Conservation (phyloP, 2,797 vertebrate genomes). For the Zalophus californianus region DNA sequence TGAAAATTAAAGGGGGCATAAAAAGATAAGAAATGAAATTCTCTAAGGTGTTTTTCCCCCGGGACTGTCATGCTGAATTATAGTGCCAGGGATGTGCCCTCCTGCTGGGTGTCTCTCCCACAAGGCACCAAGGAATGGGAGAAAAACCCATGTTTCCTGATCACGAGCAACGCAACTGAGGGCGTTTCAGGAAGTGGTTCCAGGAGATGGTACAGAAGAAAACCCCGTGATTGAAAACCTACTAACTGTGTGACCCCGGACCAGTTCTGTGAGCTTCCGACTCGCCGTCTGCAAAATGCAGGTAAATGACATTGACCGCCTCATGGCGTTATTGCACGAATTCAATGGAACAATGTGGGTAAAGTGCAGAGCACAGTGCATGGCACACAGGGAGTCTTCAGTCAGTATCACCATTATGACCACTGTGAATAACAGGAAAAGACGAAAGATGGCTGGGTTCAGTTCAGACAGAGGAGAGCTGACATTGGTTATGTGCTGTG, state of each 20-base stretch:
- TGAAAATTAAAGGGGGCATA: conserved; percentile 79
- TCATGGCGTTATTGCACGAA: background rate
- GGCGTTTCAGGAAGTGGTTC: background rate
- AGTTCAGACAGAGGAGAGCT: background rate
- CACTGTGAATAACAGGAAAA: background rate
- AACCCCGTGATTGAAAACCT: rapidly evolving
- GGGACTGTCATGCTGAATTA: conserved; percentile 26
- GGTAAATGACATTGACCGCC: background rate
- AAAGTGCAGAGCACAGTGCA: background rate
- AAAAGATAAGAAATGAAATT: conserved; percentile 74
- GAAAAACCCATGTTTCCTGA: background rate
- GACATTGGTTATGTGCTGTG: background rate
- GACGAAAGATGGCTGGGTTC: background rate
- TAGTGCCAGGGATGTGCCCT: background rate
- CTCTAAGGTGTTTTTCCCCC: conserved; percentile 65
- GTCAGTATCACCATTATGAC: background rate
- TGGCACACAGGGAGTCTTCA: background rate
- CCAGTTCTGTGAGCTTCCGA: background rate
- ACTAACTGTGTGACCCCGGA: background rate
- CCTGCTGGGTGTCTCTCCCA: background rate
- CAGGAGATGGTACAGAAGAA: background rate
- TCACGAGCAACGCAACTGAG: background rate
- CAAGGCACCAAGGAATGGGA: background rate
- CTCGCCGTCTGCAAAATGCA: background rate
- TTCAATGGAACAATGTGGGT: background rate